Percentiles rank a stretch among this genome's conserved stretches.
Evolutionary conservation across 1,140 invertebrate species (phyloP).

Genomic region (Leptinotarsa defecta): DNA sequence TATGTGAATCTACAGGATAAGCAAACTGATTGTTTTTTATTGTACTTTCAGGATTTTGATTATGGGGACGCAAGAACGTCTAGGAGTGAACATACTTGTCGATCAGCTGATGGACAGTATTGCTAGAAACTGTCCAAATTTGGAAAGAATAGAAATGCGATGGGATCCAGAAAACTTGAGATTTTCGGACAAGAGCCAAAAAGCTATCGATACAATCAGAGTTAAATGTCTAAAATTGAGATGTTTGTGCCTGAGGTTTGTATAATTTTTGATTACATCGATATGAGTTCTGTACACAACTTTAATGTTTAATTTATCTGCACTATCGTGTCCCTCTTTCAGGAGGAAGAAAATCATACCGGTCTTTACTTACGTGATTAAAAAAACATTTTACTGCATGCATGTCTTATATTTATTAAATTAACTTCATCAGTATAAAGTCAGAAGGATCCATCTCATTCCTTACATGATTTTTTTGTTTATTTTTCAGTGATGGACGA

Average conservation of each 20-base stretch:
- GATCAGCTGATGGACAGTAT: conserved; percentile 98
- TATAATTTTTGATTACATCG: neutral
- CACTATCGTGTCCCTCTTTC: too few species aligned
- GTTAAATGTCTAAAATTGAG: conserved; percentile 86
- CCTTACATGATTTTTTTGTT: conserved; percentile 8
- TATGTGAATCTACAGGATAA: neutral
- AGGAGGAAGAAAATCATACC: too few species aligned
- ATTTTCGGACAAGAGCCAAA: conserved; percentile 99
- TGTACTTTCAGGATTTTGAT: conserved; percentile 80
- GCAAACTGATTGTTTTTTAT: neutral
- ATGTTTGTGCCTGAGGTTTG: conserved; percentile 83
- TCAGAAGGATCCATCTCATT: too few species aligned
- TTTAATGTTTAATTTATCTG: too few species aligned
- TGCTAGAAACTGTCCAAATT: conserved; percentile 85
- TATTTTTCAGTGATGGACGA: conserved; percentile 86
- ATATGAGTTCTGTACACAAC: too few species aligned
- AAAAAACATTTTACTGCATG: neutral
- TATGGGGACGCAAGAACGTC: conserved; percentile 94
- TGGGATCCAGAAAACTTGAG: conserved; percentile 99
- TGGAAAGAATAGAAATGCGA: conserved; percentile 91
- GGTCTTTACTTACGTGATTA: neutral
- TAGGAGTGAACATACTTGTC: conserved; percentile 94
- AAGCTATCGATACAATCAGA: conserved; percentile 88
- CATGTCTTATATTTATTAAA: too few species aligned
- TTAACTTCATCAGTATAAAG: too few species aligned